phyloP scores from a whole-genome alignment of 2,113 vertebrate genomes.

The Podiceps cristatus region DNA sequence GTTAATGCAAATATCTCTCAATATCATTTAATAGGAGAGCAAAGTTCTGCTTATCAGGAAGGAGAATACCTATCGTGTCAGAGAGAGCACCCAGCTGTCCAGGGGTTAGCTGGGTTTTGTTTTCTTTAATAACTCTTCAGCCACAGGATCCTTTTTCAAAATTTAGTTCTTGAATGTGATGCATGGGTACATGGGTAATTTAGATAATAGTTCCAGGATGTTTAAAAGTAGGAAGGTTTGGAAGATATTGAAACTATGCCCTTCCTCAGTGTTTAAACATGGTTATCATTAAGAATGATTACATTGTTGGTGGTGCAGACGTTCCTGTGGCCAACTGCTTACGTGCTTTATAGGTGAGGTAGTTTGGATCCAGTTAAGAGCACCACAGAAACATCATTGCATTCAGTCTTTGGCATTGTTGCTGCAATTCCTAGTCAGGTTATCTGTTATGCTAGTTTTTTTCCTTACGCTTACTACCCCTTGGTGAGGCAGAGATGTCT shows the following conservation, averaged over 20 bases:
- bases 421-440: neutral
- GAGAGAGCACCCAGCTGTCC: neutral
- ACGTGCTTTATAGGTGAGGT: neutral
- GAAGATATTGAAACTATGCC: neutral
- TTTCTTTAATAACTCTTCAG: neutral
- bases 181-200: neutral
- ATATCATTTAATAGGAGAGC: neutral
- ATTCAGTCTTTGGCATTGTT: neutral
- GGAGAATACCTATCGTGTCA: neutral
- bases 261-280: neutral
- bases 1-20: neutral
- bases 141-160: neutral
- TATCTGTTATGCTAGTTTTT: neutral
- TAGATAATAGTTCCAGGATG: neutral
- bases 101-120: neutral
- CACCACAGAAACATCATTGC: neutral
- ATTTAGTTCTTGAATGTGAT: neutral
- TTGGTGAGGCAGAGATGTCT: neutral
- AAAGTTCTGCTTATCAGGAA: neutral
- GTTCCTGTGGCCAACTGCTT: neutral
- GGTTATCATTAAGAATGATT: neutral
- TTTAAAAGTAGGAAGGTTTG: neutral
- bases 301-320: neutral
- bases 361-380: neutral
- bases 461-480: neutral